Conservation (phyloP, 2,797 vertebrate genomes). For the Esox lucius region DNA sequence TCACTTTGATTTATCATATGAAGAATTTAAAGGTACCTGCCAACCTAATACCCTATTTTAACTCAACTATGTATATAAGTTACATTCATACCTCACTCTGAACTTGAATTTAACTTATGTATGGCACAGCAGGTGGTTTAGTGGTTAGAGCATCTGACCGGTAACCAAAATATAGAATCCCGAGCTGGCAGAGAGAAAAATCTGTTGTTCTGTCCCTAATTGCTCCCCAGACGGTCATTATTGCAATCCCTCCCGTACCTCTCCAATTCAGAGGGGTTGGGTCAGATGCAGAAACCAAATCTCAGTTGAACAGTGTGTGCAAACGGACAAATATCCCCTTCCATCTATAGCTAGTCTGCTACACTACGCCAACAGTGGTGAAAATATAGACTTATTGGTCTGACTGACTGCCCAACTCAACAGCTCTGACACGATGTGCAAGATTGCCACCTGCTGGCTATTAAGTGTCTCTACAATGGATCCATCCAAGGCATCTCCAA, state of each 20-base stretch:
- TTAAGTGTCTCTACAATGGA: neutral
- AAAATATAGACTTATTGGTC: neutral
- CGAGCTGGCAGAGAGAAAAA: too few relatives aligned
- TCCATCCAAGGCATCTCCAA: neutral
- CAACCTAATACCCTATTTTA: neutral
- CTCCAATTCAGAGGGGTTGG: too few relatives aligned
- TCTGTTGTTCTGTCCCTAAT: too few relatives aligned
- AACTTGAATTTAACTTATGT: neutral
- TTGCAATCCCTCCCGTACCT: too few relatives aligned
- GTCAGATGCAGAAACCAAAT: too few relatives aligned
- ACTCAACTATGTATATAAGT: neutral
- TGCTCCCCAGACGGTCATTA: too few relatives aligned
- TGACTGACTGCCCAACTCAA: neutral
- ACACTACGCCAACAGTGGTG: neutral
- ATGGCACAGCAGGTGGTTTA: neutral
- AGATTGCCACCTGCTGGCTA: constrained; percentile 5
- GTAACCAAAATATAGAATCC: too few relatives aligned
- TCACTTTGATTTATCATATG: too few relatives aligned
- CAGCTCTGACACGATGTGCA: neutral
- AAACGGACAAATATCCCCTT: too few relatives aligned
- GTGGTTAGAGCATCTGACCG: too few relatives aligned
- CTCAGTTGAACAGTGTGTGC: too few relatives aligned
- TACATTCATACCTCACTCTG: neutral
- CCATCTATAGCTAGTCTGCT: neutral
- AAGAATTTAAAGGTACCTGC: too few relatives aligned